Conservation (phyloP, 2,113 vertebrate species). For the Microcebus jonahi region DNA sequence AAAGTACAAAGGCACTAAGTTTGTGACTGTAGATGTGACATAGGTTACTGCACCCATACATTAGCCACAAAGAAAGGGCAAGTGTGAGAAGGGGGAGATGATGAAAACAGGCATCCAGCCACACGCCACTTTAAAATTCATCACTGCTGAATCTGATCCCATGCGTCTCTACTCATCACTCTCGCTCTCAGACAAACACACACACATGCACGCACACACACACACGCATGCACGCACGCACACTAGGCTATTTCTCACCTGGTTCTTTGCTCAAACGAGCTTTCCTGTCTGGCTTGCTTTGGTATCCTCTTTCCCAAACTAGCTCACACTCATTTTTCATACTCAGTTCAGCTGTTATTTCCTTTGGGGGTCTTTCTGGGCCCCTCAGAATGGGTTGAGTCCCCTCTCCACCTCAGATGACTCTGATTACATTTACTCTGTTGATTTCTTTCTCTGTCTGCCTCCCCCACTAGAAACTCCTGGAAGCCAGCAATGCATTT, state of each 20-base stretch:
- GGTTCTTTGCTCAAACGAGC: neutral
- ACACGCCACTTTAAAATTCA: neutral
- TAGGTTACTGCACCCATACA: neutral
- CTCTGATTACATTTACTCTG: neutral
- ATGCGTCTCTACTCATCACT: neutral
- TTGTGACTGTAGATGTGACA: neutral
- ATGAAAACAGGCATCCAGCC: neutral
- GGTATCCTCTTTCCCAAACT: neutral
- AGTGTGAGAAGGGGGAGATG: neutral
- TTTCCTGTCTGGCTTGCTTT: neutral
- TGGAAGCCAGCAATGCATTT: neutral
- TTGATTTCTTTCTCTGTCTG: neutral
- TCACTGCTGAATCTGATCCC: neutral
- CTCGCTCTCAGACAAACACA: too few relatives aligned
- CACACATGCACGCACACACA: too few relatives aligned
- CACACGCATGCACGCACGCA: neutral
- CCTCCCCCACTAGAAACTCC: neutral
- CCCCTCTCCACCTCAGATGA: neutral
- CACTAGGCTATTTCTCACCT: neutral
- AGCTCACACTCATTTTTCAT: neutral
- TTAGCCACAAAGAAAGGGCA: slow-evolving; percentile 20
- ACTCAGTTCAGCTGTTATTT: neutral
- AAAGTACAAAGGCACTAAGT: neutral
- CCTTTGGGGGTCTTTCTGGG: neutral
- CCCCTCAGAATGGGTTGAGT: neutral